Evolutionary conservation across 1,140 invertebrate species (phyloP).

Genomic region (Papilio machaon): DNA sequence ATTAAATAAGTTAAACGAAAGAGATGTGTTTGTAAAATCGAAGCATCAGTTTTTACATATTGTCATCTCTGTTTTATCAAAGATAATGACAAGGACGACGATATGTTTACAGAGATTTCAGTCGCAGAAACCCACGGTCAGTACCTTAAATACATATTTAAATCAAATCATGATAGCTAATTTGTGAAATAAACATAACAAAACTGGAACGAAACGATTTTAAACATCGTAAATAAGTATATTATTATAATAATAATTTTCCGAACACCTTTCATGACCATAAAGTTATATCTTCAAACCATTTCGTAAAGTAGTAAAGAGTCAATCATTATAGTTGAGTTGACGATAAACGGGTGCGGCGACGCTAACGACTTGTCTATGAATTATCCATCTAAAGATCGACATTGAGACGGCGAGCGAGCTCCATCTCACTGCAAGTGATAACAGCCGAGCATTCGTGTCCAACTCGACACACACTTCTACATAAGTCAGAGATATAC

Average conservation of each 20-base stretch:
- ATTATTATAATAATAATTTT: neutral
- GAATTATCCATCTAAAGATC: conserved; percentile 46
- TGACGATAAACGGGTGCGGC: conserved; percentile 46
- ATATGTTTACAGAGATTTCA: too few species aligned
- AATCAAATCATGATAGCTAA: neutral
- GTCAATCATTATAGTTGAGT: conserved; percentile 47
- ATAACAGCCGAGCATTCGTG: conserved; percentile 1
- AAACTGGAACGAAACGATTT: neutral
- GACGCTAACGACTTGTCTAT: conserved; percentile 48
- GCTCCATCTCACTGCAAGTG: neutral
- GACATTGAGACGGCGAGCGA: neutral
- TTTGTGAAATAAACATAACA: neutral
- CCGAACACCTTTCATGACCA: neutral
- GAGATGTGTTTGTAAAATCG: neutral
- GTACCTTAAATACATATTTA: neutral
- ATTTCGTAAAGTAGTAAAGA: conserved; percentile 45
- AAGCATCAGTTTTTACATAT: neutral
- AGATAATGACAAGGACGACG: too few species aligned
- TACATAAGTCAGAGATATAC: neutral
- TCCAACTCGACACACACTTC: neutral
- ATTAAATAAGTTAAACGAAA: neutral
- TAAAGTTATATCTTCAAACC: neutral
- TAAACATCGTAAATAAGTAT: neutral
- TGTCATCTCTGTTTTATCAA: too few species aligned
- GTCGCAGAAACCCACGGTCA: neutral